Conservation (phyloP, 2,797 vertebrate species). For the Gambelia wislizenii region DNA sequence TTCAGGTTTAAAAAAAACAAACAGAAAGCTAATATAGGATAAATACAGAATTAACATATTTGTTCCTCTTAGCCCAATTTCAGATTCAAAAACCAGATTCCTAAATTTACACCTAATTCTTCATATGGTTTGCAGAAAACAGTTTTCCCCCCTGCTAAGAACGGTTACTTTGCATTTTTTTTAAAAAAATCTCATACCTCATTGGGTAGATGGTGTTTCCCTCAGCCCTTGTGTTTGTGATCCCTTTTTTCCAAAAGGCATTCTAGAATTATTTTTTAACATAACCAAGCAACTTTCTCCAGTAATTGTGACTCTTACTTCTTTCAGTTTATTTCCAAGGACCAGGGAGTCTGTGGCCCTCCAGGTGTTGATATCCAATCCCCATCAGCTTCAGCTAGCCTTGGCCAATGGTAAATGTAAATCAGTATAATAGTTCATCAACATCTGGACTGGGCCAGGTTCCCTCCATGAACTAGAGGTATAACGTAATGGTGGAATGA, state of each 20-base stretch:
- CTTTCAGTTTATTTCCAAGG: neutral
- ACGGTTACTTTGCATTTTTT: slow-evolving; percentile 27
- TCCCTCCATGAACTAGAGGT: neutral
- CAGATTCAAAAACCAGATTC: neutral
- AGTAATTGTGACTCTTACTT: slow-evolving; percentile 44
- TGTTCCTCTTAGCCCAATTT: neutral
- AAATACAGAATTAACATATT: neutral
- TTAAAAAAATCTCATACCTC: slow-evolving; percentile 2
- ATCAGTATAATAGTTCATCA: neutral
- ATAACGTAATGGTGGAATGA: slow-evolving; percentile 54
- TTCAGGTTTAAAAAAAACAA: slow-evolving; percentile 34
- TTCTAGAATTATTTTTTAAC: neutral
- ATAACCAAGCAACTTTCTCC: slow-evolving; percentile 56
- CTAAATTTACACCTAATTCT: neutral
- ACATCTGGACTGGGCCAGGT: neutral
- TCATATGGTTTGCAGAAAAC: neutral
- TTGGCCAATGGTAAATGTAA: neutral
- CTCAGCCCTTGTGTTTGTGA: neutral
- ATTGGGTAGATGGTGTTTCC: slow-evolving; percentile 4
- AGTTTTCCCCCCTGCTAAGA: neutral
- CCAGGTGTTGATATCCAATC: neutral
- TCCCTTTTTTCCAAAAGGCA: slow-evolving; percentile 43
- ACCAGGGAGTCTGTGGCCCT: neutral
- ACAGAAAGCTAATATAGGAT: neutral
- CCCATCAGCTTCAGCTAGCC: neutral